Conservation (phyloP, 35 echinoderm and acorn worm genomes). For the Hemicentrotus pulcherrimus region DNA sequence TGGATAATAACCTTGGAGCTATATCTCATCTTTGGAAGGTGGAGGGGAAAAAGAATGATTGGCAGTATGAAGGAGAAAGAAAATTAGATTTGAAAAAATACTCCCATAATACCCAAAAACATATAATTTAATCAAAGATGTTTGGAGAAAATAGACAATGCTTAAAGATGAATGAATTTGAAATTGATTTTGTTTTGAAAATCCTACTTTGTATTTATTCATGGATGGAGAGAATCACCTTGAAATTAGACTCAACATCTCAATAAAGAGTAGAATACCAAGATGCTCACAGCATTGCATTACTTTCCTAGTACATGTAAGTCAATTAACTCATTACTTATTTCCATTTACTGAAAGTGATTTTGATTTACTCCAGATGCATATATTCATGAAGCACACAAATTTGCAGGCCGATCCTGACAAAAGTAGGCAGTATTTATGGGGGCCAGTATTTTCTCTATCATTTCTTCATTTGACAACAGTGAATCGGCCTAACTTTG, state of each 20-base stretch:
- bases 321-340: no score
- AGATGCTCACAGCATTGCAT: no score
- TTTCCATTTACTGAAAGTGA: background rate
- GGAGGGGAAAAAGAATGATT: background rate
- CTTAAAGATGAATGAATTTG: background rate
- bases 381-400: background rate
- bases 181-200: no score
- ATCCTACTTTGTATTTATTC: no score
- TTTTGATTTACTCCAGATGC: background rate
- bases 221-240: no score
- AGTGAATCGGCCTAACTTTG: background rate
- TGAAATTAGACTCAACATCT: no score
- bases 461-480: background rate
- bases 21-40: background rate
- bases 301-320: no score
- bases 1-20: background rate
- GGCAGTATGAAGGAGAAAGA: background rate
- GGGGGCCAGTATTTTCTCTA: background rate
- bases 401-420: background rate
- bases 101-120: no score
- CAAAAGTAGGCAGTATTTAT: background rate
- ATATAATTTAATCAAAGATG: background rate
- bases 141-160: background rate
- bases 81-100: background rate
- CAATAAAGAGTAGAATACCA: no score